Percentiles rank a stretch among this genome's conserved stretches.
Conservation (phyloP, 2,888 invertebrate genomes). For the Mesochorus sp. region DNA sequence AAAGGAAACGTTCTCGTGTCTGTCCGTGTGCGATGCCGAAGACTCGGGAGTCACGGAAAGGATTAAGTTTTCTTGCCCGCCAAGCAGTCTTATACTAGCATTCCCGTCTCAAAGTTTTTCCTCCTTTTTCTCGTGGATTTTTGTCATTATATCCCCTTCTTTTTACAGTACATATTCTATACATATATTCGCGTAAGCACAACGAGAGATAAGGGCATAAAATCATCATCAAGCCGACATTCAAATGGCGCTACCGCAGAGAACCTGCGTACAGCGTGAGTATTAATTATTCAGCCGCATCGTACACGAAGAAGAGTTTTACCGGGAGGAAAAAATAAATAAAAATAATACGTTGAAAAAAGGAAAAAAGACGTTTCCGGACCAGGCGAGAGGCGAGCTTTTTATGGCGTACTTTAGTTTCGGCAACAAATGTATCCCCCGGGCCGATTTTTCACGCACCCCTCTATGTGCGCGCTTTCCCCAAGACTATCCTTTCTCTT, state of each 20-base stretch:
- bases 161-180: too few relatives aligned
- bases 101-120: background rate
- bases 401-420: slow-evolving; percentile 63
- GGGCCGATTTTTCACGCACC: slow-evolving; percentile 61
- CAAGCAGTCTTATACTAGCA: too few relatives aligned
- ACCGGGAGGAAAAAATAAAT: slow-evolving; percentile 19
- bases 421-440: slow-evolving; percentile 62
- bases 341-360: slow-evolving; percentile 10
- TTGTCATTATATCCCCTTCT: background rate
- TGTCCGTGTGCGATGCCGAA: background rate
- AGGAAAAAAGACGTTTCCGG: slow-evolving; percentile 38
- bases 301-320: background rate
- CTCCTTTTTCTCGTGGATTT: background rate
- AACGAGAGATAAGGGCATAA: slow-evolving; percentile 28
- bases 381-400: slow-evolving; percentile 39
- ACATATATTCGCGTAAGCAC: background rate
- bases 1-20: background rate
- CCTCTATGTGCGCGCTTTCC: slow-evolving; percentile 21
- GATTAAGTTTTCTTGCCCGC: slow-evolving; percentile 46
- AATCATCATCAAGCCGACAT: slow-evolving; percentile 35
- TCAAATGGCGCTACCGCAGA: background rate
- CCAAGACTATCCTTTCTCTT: slow-evolving; percentile 18
- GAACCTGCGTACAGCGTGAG: background rate
- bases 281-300: slow-evolving; percentile 49
- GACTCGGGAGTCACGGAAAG: slow-evolving; percentile 35